Base-by-base conservation (phyloP, 2,888 invertebrate species). In the Drosophila atripex region DNA sequence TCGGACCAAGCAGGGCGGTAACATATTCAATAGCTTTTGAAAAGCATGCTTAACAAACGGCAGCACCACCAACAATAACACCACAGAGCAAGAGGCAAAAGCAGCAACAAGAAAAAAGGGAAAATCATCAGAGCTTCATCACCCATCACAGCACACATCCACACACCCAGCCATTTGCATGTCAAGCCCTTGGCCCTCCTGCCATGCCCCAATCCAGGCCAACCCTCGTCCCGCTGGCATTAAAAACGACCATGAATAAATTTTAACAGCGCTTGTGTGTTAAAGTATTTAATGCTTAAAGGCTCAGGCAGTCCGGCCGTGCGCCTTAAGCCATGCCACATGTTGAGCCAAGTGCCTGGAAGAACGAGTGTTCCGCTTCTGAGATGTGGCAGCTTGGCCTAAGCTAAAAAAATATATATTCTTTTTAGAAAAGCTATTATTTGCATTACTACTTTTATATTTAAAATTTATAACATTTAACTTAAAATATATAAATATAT, bases 281-380 rank as follows among this genome's bases (percentile, higher is more conserved):
- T 84, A 84, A 84, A 86, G 87, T 80, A 84, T 84, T 84, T 84
- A 86, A 84, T 84, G 79, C 87, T 84, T 84, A 86, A 86, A 77
- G 82, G 85, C 83, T 86, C 79, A 78, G 73, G 59, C 80, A 75
- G 83, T 82, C 83, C 86, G 77, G 80, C 84, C 76, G 80, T 73
- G 64, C 73, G 86, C 73, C 86, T 86, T 82, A 83, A 82, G 76
- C 86, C 71, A 75, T 76, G 76, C 80, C 85, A 78, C 85, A 80
- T 80, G 85, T 74, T 77, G 70, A 70, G 55, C 53, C 70, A 70
- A 64, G 64, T 57, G 63, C 63, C 64, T 64, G 63, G 45, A 63
- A 64, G 52, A 64, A 46, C 23, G 63, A 63, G 41, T 49, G 61
- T 61, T 49, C 47, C 60, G 61, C 35, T 57, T 43, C 47, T 53